phyloP scores from a whole-genome alignment of 2,888 invertebrate genomes.

The Noctua janthe region DNA sequence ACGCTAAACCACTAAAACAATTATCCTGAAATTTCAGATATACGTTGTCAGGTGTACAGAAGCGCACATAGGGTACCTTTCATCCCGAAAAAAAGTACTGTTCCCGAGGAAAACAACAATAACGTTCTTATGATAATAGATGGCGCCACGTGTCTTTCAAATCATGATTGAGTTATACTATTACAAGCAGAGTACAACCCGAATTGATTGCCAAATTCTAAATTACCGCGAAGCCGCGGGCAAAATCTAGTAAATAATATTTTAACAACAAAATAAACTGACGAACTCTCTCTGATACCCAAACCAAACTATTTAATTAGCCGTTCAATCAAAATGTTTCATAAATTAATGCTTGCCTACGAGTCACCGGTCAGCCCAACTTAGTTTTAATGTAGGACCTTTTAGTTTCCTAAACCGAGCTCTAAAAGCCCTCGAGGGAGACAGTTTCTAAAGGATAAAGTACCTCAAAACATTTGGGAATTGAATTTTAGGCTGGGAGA shows the following conservation, averaged over 20 bases:
- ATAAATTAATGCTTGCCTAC: conserved; percentile 48
- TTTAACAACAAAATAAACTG: conserved; percentile 16
- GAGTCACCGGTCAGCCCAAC: conserved; percentile 39
- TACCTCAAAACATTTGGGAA: conserved; percentile 57
- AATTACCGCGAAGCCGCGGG: no score
- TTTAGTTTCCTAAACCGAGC: conserved; percentile 50
- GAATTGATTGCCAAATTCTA: no score
- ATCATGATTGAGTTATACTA: no score
- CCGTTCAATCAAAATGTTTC: conserved; percentile 62
- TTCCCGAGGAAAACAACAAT: no score
- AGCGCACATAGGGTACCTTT: no score
- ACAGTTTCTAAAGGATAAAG: conserved; percentile 49
- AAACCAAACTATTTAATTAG: conserved; percentile 61
- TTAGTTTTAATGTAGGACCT: conserved; percentile 58
- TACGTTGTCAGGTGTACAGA: no score
- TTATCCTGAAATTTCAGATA: no score
- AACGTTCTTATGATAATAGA: no score
- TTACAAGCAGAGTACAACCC: no score
- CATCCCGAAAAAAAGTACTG: no score
- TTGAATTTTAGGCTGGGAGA: conserved; percentile 45
- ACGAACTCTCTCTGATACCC: background rate
- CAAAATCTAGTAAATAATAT: background rate
- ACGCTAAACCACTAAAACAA: no score
- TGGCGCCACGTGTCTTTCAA: no score
- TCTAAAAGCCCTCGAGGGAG: conserved; percentile 50